Evolutionary conservation across 2,113 vertebrate genomes (phyloP), one percentile per base, ranked within the genome.

Genomic region (Tachysurus vachellii): DNA sequence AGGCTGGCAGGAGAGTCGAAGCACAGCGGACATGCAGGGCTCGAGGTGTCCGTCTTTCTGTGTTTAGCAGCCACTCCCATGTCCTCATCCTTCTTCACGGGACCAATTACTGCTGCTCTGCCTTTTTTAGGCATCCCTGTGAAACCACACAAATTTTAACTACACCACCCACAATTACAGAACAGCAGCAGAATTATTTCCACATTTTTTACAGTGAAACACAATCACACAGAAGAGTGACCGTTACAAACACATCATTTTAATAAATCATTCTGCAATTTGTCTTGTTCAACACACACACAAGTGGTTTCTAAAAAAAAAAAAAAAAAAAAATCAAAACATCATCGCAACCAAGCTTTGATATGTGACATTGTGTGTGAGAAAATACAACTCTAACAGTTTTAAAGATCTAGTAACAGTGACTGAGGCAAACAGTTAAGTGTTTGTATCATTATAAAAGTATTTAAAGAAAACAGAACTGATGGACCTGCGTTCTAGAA

Each of bases 81-180:
- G 47, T 50, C 83, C 16, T 91, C 9, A 88, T 68, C 62, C 94
- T 84, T 66, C 31, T 5, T 66, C n/a, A n/a, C 47, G 5, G 31
- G 70, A 82, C 28, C 3, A 42, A 8, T 68, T 10, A 50, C 54
- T 80, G 86, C 87, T 82, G 86, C 91, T 56, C 87, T 93, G 85
- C 88, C 94, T 89, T 95, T 96, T 92, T 94, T 97, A 23, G 96
- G 94, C 97, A 98, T 98, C 68, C 77, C 86, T 89, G 71, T 50
- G 47, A 5, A 50, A 36, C 36, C 36, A 36, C 36, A 1, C 36
- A 36, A 1, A 36, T 36, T 36, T 36, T n/a, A n/a, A n/a, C n/a
- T n/a, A n/a, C n/a, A n/a, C n/a, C n/a, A n/a, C n/a, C n/a, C 44
- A 47, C 3, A 6, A 47, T 47, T 47, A 47, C 44, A 50, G 1